Base-by-base conservation (phyloP, 2,797 vertebrate genomes). In the Oreortyx pictus region DNA sequence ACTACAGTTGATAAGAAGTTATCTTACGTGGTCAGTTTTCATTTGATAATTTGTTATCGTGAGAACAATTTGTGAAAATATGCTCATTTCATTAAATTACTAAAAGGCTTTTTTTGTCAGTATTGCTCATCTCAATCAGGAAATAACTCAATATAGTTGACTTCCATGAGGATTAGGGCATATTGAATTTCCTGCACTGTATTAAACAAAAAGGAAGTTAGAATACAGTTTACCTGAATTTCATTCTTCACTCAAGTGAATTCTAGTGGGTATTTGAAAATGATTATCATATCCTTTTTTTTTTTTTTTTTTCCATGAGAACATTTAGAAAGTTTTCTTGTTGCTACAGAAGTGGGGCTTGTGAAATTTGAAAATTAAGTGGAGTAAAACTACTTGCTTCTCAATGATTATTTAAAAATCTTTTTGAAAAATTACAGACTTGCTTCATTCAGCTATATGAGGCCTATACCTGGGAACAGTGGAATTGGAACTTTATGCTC, bases 331-430 rank as follows among this genome's bases (percentile, higher is more conserved):
- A 11, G 1, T 22, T 41, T 75, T 84, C 23, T 46, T 67, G 4
- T 49, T 59, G 10, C 46, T 37, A 18, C 9, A 31, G 61, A 75
- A 68, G 4, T 6, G 12, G 2, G 5, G 4, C 12, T 52, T 57
- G 23, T 1, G 66, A 57, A 90, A 83, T 14, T 33, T 67, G 35
- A 78, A 88, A 90, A 22, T 2, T 17, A 10, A 33, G 27, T 49
- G 12, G 20, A 50, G 71, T 35, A 70, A 37, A 0, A 11, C 3
- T 61, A 11, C 54, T 85, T 4, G 2, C 2, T 65, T 79, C 3
- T 6, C 14, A 37, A 16, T 11, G 37, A 31, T 31, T 41, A n/a
- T 41, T 76, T 76, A 73, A 10, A 19, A 62, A 27, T 52, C 14
- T 1, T 67, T 91, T 56, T 52, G 4, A 83, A 57, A 60, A 71